Percentiles rank a stretch among this genome's conserved stretches.
These are phyloP conservation scores for Loris lydekkerianus DNA, from an alignment of 2,797 vertebrate genomes.

Conservation along the genomic window DNA sequence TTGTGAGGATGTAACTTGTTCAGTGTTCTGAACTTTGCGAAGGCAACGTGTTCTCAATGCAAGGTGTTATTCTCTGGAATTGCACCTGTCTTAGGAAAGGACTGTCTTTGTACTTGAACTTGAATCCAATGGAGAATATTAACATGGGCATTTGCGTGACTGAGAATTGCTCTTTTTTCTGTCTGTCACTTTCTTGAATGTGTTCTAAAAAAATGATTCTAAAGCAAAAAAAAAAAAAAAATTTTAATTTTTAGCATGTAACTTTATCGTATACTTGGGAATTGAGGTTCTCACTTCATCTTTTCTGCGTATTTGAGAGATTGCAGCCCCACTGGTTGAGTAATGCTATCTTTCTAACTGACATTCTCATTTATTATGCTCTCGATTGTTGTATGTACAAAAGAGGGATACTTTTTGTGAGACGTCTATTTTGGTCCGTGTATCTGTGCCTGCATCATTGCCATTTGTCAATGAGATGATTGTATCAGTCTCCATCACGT, in stretches of 20 bases:
- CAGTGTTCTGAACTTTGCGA: conserved; percentile 84
- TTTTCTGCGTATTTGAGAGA: not conserved
- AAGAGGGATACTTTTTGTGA: not conserved
- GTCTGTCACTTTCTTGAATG: conserved; percentile 85
- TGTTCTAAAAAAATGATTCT: conserved; percentile 87
- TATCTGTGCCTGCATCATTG: not conserved
- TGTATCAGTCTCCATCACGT: not conserved
- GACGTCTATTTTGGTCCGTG: not conserved
- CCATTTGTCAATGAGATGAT: not conserved
- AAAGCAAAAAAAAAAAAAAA: conserved; percentile 70
- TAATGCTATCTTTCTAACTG: not conserved
- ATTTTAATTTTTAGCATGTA: not conserved
- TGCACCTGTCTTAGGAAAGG: conserved; percentile 85
- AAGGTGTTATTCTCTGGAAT: conserved; percentile 82
- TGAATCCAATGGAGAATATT: conserved; percentile 82
- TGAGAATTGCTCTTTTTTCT: conserved; percentile 82
- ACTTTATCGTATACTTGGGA: not conserved
- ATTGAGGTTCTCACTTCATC: conserved; percentile 23
- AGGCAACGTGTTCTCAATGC: conserved; percentile 65
- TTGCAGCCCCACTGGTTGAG: not conserved
- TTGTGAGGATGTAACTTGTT: conserved; percentile 83
- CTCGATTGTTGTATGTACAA: not conserved
- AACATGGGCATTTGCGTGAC: conserved; percentile 84
- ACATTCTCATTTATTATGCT: not conserved
- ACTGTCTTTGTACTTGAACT: conserved; percentile 85